Base-by-base conservation (phyloP, 2,888 invertebrate genomes). In the Phorcus lineatus region DNA sequence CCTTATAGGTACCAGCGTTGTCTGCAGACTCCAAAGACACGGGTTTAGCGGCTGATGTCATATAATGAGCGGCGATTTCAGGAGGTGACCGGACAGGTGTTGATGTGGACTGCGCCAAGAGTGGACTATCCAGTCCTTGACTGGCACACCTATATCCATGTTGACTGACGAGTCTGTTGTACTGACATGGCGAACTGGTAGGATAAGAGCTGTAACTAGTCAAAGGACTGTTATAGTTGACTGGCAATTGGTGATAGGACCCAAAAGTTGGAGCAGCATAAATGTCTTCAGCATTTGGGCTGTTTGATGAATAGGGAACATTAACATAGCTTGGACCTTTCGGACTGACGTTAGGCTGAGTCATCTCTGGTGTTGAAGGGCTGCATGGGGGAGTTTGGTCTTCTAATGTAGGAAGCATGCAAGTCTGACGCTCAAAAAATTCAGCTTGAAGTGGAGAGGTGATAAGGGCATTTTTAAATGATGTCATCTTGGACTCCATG, bases 341-440 rank as follows among this genome's bases (percentile, higher is more conserved):
- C 11, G 47, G 47, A 47, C 47, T 47, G 47, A 47, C 47, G 7
- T 9, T 13, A 47, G 47, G 47, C 6, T 11, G 47, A 11, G 47
- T 13, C 11, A 47, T 6, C 6, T 11, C 47, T 47, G 47, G 47
- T 47, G 47, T 47, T 13, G 47, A 11, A 9, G 11, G 6, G 11
- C 47, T 47, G 47, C 47, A 40, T 9, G 16, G 78, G 11, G 85
- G 76, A 47, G 47, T 47, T 13, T 70, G 70, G 13, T 28, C 11
- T 36, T 70, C 40, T 19, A 36, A 17, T 2, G 16, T 78, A 13
- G 85, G 78, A 9, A 85, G 53, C 19, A 54, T 53, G 66, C 87
- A 87, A 4, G 83, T 79, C 55, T 88, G 88, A 3, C 77, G 55
- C 47, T 87, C 85, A 40, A 87, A 87, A 9, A 87, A 84, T 7